Conservation (phyloP, 2,888 invertebrate genomes). For the Plebejus anna region DNA sequence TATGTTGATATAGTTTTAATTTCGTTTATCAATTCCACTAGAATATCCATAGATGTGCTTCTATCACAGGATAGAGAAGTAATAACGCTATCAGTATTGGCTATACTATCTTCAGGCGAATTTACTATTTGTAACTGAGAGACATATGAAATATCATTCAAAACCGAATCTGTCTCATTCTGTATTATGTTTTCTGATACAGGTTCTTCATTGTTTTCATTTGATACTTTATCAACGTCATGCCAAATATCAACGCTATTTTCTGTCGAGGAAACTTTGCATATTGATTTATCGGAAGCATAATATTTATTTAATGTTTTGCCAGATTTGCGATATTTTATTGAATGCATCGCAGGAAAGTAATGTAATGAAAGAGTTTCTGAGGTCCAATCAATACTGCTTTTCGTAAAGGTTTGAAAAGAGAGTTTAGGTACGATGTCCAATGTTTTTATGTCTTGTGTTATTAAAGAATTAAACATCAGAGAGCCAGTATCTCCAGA, state of each 20-base stretch:
- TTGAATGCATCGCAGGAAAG: not conserved
- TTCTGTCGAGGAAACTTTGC: not conserved
- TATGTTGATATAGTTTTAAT: conserved; percentile 65
- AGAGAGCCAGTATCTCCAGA: conserved; percentile 58
- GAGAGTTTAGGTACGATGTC: conserved; percentile 44
- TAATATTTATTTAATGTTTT: not conserved
- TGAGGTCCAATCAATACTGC: conserved; percentile 50
- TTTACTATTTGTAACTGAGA: not conserved
- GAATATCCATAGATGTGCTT: conserved; percentile 62
- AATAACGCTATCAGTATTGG: not conserved
- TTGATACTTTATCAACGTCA: not conserved
- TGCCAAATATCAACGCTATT: not conserved
- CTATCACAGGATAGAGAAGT: conserved; percentile 44
- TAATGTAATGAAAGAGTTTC: conserved; percentile 52
- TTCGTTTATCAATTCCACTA: conserved; percentile 65
- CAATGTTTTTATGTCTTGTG: conserved; percentile 44
- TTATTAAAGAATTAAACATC: conserved; percentile 49
- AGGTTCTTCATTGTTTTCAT: not conserved
- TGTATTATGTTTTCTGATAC: not conserved
- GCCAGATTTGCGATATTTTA: not conserved
- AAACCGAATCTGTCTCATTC: not conserved
- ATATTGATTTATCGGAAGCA: not conserved
- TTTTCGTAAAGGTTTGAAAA: conserved; percentile 46
- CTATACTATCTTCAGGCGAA: not conserved
- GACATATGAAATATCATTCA: not conserved